Conservation (phyloP, 2,797 vertebrate species). For the Peromyscus eremicus region DNA sequence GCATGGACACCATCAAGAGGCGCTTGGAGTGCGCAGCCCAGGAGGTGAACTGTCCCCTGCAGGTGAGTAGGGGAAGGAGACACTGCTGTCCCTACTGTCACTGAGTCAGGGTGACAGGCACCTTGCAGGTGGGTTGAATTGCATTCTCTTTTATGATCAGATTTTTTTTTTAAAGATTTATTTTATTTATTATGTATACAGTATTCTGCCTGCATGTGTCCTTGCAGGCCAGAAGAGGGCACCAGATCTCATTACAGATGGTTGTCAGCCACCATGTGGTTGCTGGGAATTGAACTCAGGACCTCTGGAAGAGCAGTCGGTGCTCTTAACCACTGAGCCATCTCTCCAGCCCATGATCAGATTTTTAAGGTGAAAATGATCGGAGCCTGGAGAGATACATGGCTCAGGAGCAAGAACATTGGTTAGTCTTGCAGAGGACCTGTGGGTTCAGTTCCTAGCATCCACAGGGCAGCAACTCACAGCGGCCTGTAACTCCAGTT, state of each 20-base stretch:
- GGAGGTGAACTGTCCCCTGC: constrained; percentile 82
- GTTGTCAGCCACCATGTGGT: too few species aligned
- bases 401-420: neutral
- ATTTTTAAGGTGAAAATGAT: neutral
- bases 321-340: too few species aligned
- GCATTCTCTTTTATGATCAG: neutral
- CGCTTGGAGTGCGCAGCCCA: constrained; percentile 80
- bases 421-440: neutral
- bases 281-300: too few species aligned
- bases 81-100: too few species aligned
- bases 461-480: neutral
- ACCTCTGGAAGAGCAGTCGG: too few species aligned
- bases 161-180: too few species aligned
- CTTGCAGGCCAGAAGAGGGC: too few species aligned
- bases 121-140: neutral
- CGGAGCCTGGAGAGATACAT: neutral
- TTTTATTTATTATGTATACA: too few species aligned
- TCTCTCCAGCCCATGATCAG: too few species aligned
- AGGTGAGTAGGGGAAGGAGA: constrained; percentile 74
- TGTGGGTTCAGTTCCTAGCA: neutral
- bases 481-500: neutral
- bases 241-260: too few species aligned
- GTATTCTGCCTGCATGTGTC: too few species aligned
- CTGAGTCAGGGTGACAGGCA: neutral
- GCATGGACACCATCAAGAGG: constrained; percentile 83